These are phyloP conservation scores for Chaetophractus vellerosus DNA, from an alignment of 2,797 vertebrate genomes.

Conservation along the genomic window DNA sequence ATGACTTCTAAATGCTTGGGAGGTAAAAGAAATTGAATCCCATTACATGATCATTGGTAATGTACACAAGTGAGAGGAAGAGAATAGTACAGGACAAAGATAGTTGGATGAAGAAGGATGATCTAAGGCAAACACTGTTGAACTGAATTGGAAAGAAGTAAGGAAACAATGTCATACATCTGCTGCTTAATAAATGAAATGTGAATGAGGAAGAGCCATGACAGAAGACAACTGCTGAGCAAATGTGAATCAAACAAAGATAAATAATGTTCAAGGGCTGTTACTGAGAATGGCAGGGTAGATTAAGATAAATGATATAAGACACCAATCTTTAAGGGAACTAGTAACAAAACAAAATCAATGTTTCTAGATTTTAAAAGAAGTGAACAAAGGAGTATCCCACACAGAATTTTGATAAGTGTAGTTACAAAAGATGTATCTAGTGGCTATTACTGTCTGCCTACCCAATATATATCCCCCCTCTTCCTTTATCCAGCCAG, in stretches of 20 bases:
- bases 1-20: conserved; percentile 60
- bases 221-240: conserved; percentile 75
- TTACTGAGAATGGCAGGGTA: conserved; percentile 58
- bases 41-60: conserved; percentile 59
- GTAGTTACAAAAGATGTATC: not conserved
- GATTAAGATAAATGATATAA: conserved; percentile 84
- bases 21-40: conserved; percentile 68
- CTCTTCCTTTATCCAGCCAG: not conserved
- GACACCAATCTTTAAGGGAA: conserved; percentile 58
- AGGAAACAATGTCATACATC: conserved; percentile 75
- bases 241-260: conserved; percentile 87
- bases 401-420: not conserved
- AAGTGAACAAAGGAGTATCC: not conserved
- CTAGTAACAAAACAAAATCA: conserved; percentile 80
- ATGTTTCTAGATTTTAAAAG: conserved; percentile 61
- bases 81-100: not conserved
- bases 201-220: conserved; percentile 80
- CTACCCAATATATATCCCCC: too few relatives aligned
- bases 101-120: conserved; percentile 79
- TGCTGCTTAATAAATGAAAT: conserved; percentile 64
- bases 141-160: conserved; percentile 56
- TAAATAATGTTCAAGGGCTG: conserved; percentile 80
- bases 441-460: too few relatives aligned
- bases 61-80: not conserved
- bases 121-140: conserved; percentile 27